A percentile compares a stretch with the other conserved stretches of the same genome.
Conservation (phyloP, 2,113 vertebrate genomes). For the Sakesphorus luctuosus region DNA sequence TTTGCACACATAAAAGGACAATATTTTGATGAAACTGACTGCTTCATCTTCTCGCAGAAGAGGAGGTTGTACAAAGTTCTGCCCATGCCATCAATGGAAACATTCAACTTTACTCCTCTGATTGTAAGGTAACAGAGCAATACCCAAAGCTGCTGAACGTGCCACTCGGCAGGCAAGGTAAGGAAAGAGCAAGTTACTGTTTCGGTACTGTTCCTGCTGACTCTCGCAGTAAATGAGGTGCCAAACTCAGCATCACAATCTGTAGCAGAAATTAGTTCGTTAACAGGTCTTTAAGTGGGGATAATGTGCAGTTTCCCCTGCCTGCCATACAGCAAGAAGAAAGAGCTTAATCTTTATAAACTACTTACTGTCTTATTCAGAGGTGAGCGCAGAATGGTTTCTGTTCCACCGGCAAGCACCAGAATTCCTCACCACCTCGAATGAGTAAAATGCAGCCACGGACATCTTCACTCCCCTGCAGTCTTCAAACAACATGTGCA, state of each 20-base stretch:
- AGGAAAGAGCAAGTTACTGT: background rate
- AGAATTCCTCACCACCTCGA: background rate
- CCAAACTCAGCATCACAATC: background rate
- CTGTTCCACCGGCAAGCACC: background rate
- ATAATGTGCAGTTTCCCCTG: background rate
- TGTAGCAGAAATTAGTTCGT: background rate
- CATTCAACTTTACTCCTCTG: background rate
- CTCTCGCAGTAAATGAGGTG: background rate
- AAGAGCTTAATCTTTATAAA: background rate
- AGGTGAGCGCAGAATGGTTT: background rate
- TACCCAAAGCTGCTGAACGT: background rate
- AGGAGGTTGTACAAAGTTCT: background rate
- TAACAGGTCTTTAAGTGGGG: background rate
- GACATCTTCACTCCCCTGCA: background rate
- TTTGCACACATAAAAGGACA: background rate
- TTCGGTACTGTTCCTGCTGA: background rate
- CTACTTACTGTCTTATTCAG: background rate
- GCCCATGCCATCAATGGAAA: fast-evolving
- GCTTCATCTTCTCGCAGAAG: background rate
- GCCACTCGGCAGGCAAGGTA: background rate
- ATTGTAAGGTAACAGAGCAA: background rate
- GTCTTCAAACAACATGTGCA: background rate
- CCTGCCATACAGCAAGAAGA: background rate
- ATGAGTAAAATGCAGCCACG: background rate
- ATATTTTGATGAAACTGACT: background rate